Evolutionary conservation across 1,140 invertebrate genomes (phyloP).

Genomic region (Bombus sibiricus): DNA sequence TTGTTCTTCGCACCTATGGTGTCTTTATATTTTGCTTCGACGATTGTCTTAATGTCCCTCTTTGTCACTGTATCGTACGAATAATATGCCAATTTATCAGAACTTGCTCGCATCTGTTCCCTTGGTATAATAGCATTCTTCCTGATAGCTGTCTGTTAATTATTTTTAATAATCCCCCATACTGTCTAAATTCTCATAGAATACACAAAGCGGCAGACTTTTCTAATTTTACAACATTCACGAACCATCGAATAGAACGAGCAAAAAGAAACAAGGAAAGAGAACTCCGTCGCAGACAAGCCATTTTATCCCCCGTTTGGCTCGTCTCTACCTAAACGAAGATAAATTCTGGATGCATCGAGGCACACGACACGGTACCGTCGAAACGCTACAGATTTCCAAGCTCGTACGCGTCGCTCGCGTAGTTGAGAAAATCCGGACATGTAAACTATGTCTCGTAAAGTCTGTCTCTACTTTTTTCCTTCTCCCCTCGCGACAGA

Average conservation of each 20-base stretch:
- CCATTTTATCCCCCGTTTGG: background rate
- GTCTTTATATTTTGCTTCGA: background rate
- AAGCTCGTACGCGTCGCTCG: background rate
- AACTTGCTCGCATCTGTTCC: background rate
- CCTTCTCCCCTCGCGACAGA: no score
- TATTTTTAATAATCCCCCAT: background rate
- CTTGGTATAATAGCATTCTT: background rate
- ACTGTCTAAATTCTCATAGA: background rate
- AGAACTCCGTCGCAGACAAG: background rate
- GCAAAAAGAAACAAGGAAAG: background rate
- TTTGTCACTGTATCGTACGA: background rate
- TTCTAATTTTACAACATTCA: background rate
- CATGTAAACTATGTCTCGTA: conserved; percentile 4
- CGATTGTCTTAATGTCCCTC: background rate
- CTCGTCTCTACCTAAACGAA: background rate
- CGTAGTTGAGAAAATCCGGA: conserved; percentile 4
- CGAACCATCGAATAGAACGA: background rate
- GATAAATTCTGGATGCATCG: background rate
- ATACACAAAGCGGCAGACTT: background rate
- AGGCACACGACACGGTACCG: background rate
- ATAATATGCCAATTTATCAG: background rate
- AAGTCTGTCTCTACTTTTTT: background rate
- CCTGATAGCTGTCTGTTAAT: background rate
- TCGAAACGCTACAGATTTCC: conserved; percentile 6
- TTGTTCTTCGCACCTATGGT: background rate